Conservation (phyloP, 2,888 invertebrate genomes). For the Sinelater perroti region DNA sequence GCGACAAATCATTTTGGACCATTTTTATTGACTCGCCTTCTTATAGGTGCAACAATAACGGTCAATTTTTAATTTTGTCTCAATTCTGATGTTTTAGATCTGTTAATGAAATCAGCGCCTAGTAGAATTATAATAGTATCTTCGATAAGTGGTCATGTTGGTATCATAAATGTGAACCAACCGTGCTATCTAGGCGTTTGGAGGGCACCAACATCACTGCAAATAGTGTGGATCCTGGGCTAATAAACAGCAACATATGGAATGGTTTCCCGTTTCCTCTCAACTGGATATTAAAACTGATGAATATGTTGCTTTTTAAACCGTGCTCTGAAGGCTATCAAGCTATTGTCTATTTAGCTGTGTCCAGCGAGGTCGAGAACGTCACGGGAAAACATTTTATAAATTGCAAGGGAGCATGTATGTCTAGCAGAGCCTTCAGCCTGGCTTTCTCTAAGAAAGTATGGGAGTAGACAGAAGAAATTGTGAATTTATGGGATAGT, state of each 20-base stretch:
- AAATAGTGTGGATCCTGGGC: constrained; percentile 88
- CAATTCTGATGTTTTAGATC: constrained; percentile 61
- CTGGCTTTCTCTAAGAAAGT: constrained; percentile 78
- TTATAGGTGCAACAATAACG: constrained; percentile 66
- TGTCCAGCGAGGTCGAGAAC: constrained; percentile 76
- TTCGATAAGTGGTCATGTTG: constrained; percentile 79
- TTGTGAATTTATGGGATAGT: constrained; percentile 73
- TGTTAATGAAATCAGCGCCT: constrained; percentile 78
- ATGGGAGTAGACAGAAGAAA: constrained; percentile 84
- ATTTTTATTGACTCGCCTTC: constrained; percentile 89
- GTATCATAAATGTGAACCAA: constrained; percentile 75
- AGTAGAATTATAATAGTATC: constrained; percentile 84
- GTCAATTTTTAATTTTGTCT: neutral
- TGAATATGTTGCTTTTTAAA: constrained; percentile 75
- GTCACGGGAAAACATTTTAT: constrained; percentile 81
- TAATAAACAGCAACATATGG: constrained; percentile 87
- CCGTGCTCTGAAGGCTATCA: constrained; percentile 81
- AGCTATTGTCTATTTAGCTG: constrained; percentile 80
- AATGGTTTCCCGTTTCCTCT: constrained; percentile 79
- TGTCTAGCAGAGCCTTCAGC: constrained; percentile 71
- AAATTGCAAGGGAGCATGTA: constrained; percentile 75
- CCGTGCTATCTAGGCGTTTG: constrained; percentile 78
- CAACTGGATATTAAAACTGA: constrained; percentile 71
- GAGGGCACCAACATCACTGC: constrained; percentile 82
- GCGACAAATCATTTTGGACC: constrained; percentile 95